Percentiles rank a stretch among this genome's conserved stretches.
These are phyloP conservation scores for Campoplex nolae DNA, from an alignment of 2,888 invertebrate genomes.

Conservation along the genomic window DNA sequence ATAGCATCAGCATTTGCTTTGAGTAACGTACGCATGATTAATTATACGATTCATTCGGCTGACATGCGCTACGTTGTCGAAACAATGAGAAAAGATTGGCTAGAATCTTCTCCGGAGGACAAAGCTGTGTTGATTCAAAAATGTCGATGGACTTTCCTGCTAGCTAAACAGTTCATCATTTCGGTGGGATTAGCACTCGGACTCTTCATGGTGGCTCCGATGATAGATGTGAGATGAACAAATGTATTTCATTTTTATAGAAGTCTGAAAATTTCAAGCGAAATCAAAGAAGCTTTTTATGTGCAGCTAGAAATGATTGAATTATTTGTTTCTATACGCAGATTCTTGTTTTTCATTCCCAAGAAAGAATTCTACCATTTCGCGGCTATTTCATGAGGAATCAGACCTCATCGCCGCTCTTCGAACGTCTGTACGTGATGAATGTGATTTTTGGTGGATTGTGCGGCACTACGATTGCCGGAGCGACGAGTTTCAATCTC, in stretches of 20 bases:
- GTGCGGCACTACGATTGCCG: conserved; percentile 73
- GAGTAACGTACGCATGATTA: conserved; percentile 71
- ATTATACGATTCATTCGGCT: conserved; percentile 72
- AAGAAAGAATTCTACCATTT: conserved; percentile 74
- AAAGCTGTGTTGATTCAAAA: conserved; percentile 72
- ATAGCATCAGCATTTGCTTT: conserved; percentile 73
- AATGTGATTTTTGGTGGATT: conserved; percentile 71
- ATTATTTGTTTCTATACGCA: conserved; percentile 27
- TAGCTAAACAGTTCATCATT: conserved; percentile 77
- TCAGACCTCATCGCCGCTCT: conserved; percentile 73
- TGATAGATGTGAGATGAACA: conserved; percentile 73
- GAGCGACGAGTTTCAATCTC: conserved; percentile 77
- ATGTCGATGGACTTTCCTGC: conserved; percentile 73
- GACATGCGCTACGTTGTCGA: conserved; percentile 76
- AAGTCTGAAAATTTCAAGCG: not conserved
- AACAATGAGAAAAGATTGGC: conserved; percentile 78
- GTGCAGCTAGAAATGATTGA: not conserved
- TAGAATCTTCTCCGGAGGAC: conserved; percentile 68
- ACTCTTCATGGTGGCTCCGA: conserved; percentile 71
- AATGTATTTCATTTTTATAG: not conserved
- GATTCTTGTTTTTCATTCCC: conserved; percentile 67
- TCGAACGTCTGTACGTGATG: conserved; percentile 72
- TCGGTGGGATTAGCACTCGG: conserved; percentile 70
- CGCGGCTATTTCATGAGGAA: conserved; percentile 77
- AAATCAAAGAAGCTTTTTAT: not conserved